These are phyloP conservation scores for Gastrophysa polygoni DNA, from an alignment of 2,888 invertebrate genomes.

Conservation along the genomic window DNA sequence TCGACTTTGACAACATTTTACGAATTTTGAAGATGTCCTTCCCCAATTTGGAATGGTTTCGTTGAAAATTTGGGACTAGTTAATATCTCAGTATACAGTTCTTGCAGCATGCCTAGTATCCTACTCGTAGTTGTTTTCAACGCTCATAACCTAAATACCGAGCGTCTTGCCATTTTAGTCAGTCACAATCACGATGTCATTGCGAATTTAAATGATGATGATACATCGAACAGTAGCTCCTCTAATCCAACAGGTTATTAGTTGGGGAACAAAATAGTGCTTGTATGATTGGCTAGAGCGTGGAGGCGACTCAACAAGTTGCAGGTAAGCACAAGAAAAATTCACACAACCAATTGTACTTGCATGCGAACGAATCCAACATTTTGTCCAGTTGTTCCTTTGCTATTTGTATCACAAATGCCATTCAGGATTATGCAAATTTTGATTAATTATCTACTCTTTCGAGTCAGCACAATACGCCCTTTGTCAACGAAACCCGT, in stretches of 20 bases:
- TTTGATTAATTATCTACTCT: conserved; percentile 27
- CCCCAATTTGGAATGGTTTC: too few relatives aligned
- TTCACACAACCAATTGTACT: too few relatives aligned
- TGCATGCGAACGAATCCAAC: too few relatives aligned
- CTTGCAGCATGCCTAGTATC: background rate
- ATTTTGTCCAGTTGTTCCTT: too few relatives aligned
- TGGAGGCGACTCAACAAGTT: background rate
- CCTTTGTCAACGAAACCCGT: background rate
- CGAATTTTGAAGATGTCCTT: too few relatives aligned
- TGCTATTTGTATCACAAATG: too few relatives aligned
- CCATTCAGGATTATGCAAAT: conserved; percentile 31
- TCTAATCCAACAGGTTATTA: conserved; percentile 5
- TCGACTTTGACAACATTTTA: too few relatives aligned
- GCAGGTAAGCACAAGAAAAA: background rate
- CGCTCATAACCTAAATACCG: background rate
- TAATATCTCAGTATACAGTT: too few relatives aligned
- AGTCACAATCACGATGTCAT: conserved; percentile 2
- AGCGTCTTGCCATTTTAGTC: background rate
- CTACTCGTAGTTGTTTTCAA: background rate
- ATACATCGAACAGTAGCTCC: conserved; percentile 6
- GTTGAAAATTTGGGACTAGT: too few relatives aligned
- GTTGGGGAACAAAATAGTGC: too few relatives aligned
- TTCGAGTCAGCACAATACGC: background rate
- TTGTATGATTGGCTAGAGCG: background rate
- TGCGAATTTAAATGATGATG: conserved; percentile 7